Evolutionary conservation across 2,113 vertebrate genomes (phyloP).

Genomic region (Sinocyclocheilus rhinocerous): DNA sequence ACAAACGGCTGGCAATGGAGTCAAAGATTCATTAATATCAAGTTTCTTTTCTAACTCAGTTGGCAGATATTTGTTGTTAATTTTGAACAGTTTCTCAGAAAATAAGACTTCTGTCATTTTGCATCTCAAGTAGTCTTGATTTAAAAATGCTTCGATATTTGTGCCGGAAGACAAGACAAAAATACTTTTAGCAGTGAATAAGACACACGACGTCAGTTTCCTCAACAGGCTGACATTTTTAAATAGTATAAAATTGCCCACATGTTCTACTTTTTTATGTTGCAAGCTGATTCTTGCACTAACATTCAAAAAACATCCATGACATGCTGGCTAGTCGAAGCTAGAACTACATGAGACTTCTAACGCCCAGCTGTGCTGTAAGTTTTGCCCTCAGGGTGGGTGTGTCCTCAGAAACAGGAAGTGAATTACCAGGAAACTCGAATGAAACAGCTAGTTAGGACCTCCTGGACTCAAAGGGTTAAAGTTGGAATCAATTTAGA

Average conservation of each 20-base stretch:
- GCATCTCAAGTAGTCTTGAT: not conserved
- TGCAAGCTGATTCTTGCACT: not conserved
- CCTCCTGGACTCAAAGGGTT: constrained; percentile 83
- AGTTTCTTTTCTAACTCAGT: not conserved
- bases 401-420: not conserved
- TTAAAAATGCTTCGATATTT: not conserved
- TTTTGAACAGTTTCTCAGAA: too few species aligned
- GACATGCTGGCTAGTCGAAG: not conserved
- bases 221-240: not conserved
- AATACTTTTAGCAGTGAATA: not conserved
- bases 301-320: not conserved
- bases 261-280: not conserved
- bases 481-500: constrained; percentile 64
- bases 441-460: constrained; percentile 61
- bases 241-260: not conserved
- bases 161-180: not conserved
- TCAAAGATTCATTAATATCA: not conserved
- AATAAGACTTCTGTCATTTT: too few species aligned
- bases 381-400: not conserved
- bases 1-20: not conserved
- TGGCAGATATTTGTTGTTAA: too few species aligned
- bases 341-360: not conserved
- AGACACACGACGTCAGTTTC: not conserved
- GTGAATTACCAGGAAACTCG: not conserved
- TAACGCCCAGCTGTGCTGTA: not conserved